Evolutionary conservation across 2,888 invertebrate species (phyloP), one percentile per base, ranked within the genome.

Genomic region (Chymomyza fuscimana): DNA sequence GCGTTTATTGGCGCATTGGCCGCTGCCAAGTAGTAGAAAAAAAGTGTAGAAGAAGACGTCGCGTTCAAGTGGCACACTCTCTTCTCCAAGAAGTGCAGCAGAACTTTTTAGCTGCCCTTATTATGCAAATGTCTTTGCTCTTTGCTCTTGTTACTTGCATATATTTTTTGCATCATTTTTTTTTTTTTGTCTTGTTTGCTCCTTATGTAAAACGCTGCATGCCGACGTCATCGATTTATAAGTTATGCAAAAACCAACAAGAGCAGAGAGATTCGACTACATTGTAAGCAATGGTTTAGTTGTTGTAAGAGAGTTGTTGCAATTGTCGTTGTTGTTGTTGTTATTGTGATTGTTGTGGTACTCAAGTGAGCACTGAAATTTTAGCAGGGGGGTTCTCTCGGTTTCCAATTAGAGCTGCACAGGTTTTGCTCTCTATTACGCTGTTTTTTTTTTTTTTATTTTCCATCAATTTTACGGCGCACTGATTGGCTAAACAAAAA

Each of bases 151-250:
- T 46, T 46, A 12, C 40, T 12, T 46, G 40, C 40, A 46, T 46
- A 46, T 46, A 5, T 32, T 32, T 32, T 46, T 46, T 46, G 40
- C 40, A 46, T 46, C 6, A 46, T 6, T 46, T 46, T 46, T 46
- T 12, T 46, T 46, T 46, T 46, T 12, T 46, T 4, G 32, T 32
- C 5, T 32, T 46, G 10, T 46, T 46, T 46, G 40, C 40, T 46
- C 3, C 40, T 46, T 46, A 19, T 40, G 25, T 19, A 36, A 29
- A 74, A 63, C 73, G 76, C 76, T 76, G 80, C 76, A 81, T 86
- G 82, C 80, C 80, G 85, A 80, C 83, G 83, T 83, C 87, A 83
- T 87, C 83, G 83, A 87, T 83, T 83, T 83, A 83, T 83, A 83
- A 83, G 87, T 86, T 83, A 83, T 83, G 87, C 83, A 86, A 82